Conservation (phyloP, 2,888 invertebrate species). For the Therioaphis trifolii region DNA sequence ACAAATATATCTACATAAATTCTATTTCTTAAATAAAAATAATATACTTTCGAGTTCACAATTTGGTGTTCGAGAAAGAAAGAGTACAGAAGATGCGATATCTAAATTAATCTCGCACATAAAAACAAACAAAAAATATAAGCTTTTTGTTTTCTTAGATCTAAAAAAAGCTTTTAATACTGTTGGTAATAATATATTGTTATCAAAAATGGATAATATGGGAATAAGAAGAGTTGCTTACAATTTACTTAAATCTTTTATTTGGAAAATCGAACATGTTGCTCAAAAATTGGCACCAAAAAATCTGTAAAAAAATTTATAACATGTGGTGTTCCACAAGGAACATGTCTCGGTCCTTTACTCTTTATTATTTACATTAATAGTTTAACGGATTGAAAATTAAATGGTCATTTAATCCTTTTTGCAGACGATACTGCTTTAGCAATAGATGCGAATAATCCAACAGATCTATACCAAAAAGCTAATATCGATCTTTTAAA, state of each 20-base stretch:
- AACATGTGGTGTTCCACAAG: background rate
- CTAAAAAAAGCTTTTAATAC: too few species aligned
- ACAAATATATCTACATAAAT: too few species aligned
- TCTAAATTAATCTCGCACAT: background rate
- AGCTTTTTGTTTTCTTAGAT: constrained; percentile 4
- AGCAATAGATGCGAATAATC: background rate
- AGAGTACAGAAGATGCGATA: too few species aligned
- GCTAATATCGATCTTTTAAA: background rate
- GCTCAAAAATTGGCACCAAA: background rate
- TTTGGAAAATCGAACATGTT: background rate
- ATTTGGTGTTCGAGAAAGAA: background rate
- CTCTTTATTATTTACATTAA: background rate
- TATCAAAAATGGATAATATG: background rate
- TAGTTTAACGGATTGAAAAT: background rate
- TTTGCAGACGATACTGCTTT: background rate
- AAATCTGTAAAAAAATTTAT: background rate
- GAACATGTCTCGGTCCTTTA: background rate
- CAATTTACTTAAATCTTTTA: background rate
- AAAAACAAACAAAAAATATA: background rate
- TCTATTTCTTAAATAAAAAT: constrained; percentile 1
- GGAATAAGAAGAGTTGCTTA: background rate
- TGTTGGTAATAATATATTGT: background rate
- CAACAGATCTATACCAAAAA: background rate
- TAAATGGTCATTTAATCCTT: background rate
- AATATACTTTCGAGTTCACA: background rate